These are phyloP conservation scores for Ormia ochracea DNA, from an alignment of 2,888 invertebrate genomes.

Conservation along the genomic window DNA sequence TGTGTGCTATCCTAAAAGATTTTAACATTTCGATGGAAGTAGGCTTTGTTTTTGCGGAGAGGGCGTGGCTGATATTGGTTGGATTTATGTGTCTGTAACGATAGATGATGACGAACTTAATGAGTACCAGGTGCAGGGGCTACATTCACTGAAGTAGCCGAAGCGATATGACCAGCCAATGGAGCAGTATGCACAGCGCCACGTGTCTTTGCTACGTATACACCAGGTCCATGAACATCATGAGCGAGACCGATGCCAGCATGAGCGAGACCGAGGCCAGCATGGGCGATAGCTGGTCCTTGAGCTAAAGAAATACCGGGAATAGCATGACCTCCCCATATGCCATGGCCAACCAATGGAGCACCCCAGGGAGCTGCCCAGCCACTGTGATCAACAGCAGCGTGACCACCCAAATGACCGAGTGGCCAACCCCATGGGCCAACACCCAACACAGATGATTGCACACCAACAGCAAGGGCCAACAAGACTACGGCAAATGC, in stretches of 20 bases:
- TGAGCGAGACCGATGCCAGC: conserved; percentile 42
- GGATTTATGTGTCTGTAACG: background rate
- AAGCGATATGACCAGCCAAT: conserved; percentile 69
- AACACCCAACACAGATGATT: conserved; percentile 70
- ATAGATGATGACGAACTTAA: conserved; percentile 53
- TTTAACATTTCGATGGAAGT: background rate
- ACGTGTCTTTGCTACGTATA: conserved; percentile 75
- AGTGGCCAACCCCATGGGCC: conserved; percentile 51
- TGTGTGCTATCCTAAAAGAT: conserved; percentile 40
- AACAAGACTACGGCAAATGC: conserved; percentile 67
- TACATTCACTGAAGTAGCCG: conserved; percentile 67
- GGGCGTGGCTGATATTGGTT: background rate
- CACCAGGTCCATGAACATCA: conserved; percentile 41
- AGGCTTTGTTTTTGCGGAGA: background rate
- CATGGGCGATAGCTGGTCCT: conserved; percentile 66
- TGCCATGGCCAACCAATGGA: conserved; percentile 73
- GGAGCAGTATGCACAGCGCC: conserved; percentile 76
- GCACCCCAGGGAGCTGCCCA: conserved; percentile 74
- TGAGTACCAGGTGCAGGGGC: conserved; percentile 75
- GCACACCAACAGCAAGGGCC: conserved; percentile 73
- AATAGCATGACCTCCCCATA: conserved; percentile 62
- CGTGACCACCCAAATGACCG: conserved; percentile 63
- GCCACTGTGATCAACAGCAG: conserved; percentile 68
- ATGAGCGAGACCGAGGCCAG: conserved; percentile 35
- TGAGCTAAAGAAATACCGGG: conserved; percentile 74